Conservation (phyloP, 37 sponge, comb jelly and placozoan genomes). For the Tethya wilhelma region DNA sequence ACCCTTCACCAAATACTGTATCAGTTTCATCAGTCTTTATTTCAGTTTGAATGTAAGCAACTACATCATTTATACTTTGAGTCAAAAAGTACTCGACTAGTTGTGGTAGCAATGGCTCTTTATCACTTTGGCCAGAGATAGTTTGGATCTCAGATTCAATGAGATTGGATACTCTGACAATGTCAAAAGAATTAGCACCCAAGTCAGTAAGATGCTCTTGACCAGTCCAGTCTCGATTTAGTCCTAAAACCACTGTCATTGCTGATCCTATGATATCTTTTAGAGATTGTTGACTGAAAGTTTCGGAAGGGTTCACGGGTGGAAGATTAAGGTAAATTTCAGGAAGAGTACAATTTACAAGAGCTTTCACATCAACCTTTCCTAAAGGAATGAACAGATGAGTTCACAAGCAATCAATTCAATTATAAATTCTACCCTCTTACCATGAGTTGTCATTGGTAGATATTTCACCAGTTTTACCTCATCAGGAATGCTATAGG, state of each 20-base stretch:
- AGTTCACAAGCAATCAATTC: not conserved
- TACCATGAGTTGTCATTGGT: slow-evolving; percentile 71
- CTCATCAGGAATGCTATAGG: slow-evolving; percentile 51
- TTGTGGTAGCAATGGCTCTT: not conserved
- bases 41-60: not conserved
- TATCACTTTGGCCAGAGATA: not conserved
- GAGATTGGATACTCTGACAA: slow-evolving; percentile 40
- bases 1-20: no score
- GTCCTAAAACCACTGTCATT: no score
- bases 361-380: slow-evolving; percentile 25
- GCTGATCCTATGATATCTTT: no score
- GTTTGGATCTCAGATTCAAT: not conserved
- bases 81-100: slow-evolving; percentile 24
- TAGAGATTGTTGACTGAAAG: no score
- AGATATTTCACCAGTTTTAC: slow-evolving; percentile 49
- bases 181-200: slow-evolving; percentile 64
- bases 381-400: slow-evolving; percentile 22
- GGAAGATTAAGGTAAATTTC: not conserved
- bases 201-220: slow-evolving; percentile 20
- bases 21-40: not conserved
- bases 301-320: no score
- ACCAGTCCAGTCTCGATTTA: no score
- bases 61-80: not conserved
- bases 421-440: not conserved
- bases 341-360: not conserved